A percentile compares a stretch with the other conserved stretches of the same genome.
These are phyloP conservation scores for Macrophya annulata DNA, from an alignment of 2,888 invertebrate genomes.

Conservation along the genomic window DNA sequence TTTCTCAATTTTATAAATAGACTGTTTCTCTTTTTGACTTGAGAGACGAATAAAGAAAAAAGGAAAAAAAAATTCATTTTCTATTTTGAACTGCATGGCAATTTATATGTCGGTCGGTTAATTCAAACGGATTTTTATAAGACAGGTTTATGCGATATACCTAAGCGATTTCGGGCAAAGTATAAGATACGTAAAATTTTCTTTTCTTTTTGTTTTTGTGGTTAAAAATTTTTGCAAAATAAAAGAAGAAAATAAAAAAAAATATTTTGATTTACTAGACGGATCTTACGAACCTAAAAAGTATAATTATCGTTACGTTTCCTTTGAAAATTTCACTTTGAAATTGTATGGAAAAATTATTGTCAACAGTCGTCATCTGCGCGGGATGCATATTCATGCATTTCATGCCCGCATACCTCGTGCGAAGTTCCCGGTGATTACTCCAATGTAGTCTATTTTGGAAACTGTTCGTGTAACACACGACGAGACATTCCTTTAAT, in stretches of 20 bases:
- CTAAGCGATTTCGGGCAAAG: background rate
- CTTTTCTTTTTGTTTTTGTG: background rate
- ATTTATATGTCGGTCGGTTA: no score
- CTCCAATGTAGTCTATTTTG: background rate
- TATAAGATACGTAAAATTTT: background rate
- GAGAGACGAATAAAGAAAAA: no score
- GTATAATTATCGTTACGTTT: no score
- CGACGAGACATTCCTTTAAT: background rate
- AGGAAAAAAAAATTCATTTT: background rate
- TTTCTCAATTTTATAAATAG: constrained; percentile 3
- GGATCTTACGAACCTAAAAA: no score
- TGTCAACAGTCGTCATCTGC: background rate
- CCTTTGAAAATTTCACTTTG: no score
- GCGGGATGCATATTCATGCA: background rate
- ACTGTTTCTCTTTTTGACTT: background rate
- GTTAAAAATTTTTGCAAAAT: background rate
- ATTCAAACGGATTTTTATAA: background rate
- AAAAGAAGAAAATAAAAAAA: no score
- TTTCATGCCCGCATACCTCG: constrained; percentile 9
- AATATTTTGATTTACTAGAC: no score
- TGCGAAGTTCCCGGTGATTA: background rate
- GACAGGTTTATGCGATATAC: background rate
- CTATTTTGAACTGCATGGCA: background rate
- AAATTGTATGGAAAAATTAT: background rate
- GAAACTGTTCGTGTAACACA: constrained; percentile 10